Base-by-base conservation (phyloP, 1,140 invertebrate genomes). In the Bombus haemorrhoidalis region DNA sequence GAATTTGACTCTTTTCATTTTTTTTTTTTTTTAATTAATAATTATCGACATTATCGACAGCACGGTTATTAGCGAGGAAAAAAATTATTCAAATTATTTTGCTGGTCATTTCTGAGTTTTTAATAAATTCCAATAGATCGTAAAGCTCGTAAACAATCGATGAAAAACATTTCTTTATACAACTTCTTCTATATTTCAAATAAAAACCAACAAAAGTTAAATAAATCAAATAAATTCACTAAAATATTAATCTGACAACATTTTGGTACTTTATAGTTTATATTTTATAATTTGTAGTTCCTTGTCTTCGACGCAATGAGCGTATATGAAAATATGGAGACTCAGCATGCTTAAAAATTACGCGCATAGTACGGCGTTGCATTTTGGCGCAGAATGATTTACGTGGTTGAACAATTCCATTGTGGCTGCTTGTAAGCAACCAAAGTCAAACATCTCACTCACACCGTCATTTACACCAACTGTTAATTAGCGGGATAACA, bases 401-500 rank as follows among this genome's bases (percentile, higher is more conserved):
- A 41, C 79, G 34, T 4, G 25, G 25, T 10, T 2, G 18, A 47
- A 73, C 69, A 81, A 75, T 37, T 22, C 8, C 18, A 22, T 82
- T n/a, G 41, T 12, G 15, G n/a, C 28, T 37, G 34, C 22, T 41
- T 69, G 64, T 39, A 68, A 77, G 62, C 62, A 57, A 64, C 18
- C n/a, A 59, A 78, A 69, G 74, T 78, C 74, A 57, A 74, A 64
- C 34, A 41, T 59, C 53, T 43, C 69, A 13, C 37, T 47, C 68
- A 39, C 41, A 18, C 28, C 10, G 37, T 77, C 12, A 15, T 57
- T 57, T 43, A 32, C 41, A 41, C 57, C 9, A 64, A 85, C 83
- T 85, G 76, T 85, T 85, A 85, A 85, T 85, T 85, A 85, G 66
- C 79, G 68, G n/a, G 83, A 18, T 18, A 72, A 41, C 76, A 18